Evolutionary conservation across 2,888 invertebrate genomes (phyloP), one percentile per base, ranked within the genome.

Genomic region (Amiota mariae): DNA sequence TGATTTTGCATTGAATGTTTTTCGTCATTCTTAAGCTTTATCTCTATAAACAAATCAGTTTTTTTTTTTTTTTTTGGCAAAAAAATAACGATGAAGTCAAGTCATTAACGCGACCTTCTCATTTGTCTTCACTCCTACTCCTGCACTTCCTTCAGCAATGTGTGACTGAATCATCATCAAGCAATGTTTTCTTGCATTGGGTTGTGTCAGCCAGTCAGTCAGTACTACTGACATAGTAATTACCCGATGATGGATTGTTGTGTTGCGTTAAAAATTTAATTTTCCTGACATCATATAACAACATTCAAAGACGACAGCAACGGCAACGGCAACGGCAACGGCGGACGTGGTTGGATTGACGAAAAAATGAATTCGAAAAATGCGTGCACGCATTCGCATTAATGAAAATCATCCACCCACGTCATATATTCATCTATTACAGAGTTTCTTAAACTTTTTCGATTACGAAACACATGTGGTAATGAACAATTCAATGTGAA

Each of bases 201-300:
- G 57, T 61, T 61, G 18, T 36, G 79, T 77, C 76, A 36, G 76
- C 72, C 78, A 73, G 24, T 77, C 76, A 36, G 76, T 73, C 78
- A 73, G 6, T 70, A 82, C 82, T 82, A 84, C 84, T 84, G 83
- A 84, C 83, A 84, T 80, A 80, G 85, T 84, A 84, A 84, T 84
- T 84, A 85, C 85, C 84, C 81, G 82, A 84, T 84, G 83, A 83
- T 83, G 84, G 85, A 83, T 83, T 83, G 85, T 81, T 85, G 81
- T 82, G 78, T 82, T 85, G 84, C 83, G 85, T 84, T 84, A 82
- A 85, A 36, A 84, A 84, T 85, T 85, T 84, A 84, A 84, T 85
- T 85, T 83, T 82, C 80, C 83, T 84, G 85, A 81, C 82, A 84
- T 85, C 82, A 83, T 66, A 70, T 68, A 67, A 36, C 4, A 36